Percentiles rank a stretch among this genome's conserved stretches.
Conservation (phyloP, 2,113 vertebrate species). For the Anarrhichthys ocellatus region DNA sequence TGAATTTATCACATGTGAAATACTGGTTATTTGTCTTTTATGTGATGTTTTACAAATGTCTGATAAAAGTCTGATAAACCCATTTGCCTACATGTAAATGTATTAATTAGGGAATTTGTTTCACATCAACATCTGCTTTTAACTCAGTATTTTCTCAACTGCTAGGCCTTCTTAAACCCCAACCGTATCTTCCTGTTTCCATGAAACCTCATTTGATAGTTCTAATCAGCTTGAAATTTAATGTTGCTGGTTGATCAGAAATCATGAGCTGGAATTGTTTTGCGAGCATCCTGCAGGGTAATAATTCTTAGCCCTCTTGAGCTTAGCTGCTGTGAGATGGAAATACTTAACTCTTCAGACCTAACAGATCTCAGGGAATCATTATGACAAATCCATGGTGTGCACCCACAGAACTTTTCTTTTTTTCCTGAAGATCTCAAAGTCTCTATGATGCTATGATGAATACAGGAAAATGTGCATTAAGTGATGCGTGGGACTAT, state of each 20-base stretch:
- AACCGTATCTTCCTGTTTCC: conserved; percentile 15
- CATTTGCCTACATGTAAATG: not conserved
- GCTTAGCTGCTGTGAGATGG: conserved; percentile 5
- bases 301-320: conserved; percentile 50
- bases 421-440: not conserved
- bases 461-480: conserved; percentile 2
- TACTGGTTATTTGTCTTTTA: not conserved
- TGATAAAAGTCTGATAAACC: not conserved
- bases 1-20: not conserved
- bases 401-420: not conserved
- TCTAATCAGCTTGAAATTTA: conserved; percentile 29
- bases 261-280: conserved; percentile 44
- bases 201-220: not conserved
- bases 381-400: not conserved
- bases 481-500: not conserved
- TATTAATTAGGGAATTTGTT: not conserved
- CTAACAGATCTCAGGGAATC: conserved; percentile 15
- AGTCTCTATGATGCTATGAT: not conserved
- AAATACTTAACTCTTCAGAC: conserved; percentile 24
- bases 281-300: conserved; percentile 40
- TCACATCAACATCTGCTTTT: not conserved
- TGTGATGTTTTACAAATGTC: not conserved
- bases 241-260: conserved; percentile 45
- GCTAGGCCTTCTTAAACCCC: not conserved
- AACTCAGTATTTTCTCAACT: not conserved